A percentile compares a stretch with the other conserved stretches of the same genome.
Evolutionary conservation across 2,888 invertebrate genomes (phyloP).

Genomic region (Thyatira batis): DNA sequence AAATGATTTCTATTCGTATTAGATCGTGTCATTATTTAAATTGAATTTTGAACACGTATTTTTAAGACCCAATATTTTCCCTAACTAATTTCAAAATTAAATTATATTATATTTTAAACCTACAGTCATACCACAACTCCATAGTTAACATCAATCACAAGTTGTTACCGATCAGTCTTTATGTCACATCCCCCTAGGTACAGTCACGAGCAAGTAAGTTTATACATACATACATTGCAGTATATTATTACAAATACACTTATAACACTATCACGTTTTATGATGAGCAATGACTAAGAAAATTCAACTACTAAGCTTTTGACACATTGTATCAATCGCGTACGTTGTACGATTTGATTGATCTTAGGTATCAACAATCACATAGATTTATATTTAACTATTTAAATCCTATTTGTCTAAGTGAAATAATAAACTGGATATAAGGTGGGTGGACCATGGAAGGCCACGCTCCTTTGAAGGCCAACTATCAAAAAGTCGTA

Average conservation of each 20-base stretch:
- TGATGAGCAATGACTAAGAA: neutral
- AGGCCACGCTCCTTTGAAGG: too few species aligned
- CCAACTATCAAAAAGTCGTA: too few species aligned
- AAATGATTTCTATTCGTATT: conserved; percentile 44
- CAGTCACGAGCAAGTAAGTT: conserved; percentile 8
- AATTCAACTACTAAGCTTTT: neutral
- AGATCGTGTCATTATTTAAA: conserved; percentile 46
- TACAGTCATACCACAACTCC: conserved; percentile 63
- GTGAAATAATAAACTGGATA: neutral
- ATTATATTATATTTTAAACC: conserved; percentile 52
- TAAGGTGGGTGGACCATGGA: too few species aligned
- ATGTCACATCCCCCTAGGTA: conserved; percentile 48
- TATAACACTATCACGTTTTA: neutral
- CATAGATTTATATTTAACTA: neutral
- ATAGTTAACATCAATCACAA: conserved; percentile 65
- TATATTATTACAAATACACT: neutral
- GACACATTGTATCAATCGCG: neutral
- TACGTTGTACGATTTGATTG: too few species aligned
- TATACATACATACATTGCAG: neutral
- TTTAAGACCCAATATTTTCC: conserved; percentile 49
- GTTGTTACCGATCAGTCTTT: conserved; percentile 77
- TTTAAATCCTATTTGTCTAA: neutral
- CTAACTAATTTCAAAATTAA: conserved; percentile 46
- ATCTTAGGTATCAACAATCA: too few species aligned
- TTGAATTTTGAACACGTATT: conserved; percentile 64